phyloP scores from a whole-genome alignment of 2,888 invertebrate genomes.

The Dasypogon diadema region DNA sequence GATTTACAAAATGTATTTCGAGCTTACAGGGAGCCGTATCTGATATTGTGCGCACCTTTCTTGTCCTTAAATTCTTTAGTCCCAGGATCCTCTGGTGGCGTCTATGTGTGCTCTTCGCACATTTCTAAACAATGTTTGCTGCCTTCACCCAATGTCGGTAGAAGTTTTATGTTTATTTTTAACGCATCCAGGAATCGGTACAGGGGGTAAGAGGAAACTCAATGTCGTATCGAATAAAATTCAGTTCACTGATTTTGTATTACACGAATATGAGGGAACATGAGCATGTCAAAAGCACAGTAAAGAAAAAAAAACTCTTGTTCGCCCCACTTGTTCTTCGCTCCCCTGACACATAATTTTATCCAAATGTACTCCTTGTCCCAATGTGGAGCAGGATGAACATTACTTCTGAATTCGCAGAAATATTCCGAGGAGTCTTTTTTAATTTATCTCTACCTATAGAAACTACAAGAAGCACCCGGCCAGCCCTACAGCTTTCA shows the following conservation, averaged over 20 bases:
- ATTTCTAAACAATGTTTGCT: conserved; percentile 4
- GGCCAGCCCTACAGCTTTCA: background rate
- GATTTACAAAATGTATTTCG: conserved; percentile 50
- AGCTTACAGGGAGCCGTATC: conserved; percentile 24
- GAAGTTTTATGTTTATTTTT: conserved; percentile 36
- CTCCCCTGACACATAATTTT: conserved; percentile 26
- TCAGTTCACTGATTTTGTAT: conserved; percentile 52
- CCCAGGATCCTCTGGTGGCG: background rate
- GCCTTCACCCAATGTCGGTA: background rate
- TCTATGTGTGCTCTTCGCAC: conserved; percentile 8
- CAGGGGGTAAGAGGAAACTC: conserved; percentile 9
- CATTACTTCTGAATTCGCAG: conserved; percentile 2
- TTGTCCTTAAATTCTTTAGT: background rate
- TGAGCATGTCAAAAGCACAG: conserved; percentile 34
- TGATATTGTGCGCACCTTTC: conserved; percentile 24
- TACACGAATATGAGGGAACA: conserved; percentile 41
- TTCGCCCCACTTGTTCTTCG: background rate
- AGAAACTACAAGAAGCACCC: background rate
- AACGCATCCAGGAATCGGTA: background rate
- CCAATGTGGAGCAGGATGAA: background rate
- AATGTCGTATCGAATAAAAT: conserved; percentile 52
- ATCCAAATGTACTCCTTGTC: conserved; percentile 28
- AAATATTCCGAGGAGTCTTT: background rate
- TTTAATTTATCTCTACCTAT: background rate
- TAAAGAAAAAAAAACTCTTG: conserved; percentile 10